Evolutionary conservation across 2,888 invertebrate species (phyloP).

Genomic region (Blastobasis adustella): DNA sequence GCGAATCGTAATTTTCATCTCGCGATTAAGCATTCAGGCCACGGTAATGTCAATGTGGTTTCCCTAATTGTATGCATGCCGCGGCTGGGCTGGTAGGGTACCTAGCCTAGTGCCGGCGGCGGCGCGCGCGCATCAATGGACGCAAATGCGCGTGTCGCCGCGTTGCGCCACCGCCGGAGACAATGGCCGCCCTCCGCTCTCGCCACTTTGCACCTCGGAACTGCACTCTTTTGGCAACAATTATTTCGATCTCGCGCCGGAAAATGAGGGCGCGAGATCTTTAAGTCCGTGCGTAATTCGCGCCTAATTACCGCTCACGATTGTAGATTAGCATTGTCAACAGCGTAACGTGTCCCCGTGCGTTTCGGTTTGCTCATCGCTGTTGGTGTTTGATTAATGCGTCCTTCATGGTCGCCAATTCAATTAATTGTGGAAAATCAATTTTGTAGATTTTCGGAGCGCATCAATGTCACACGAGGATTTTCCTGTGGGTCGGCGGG

Average conservation of each 20-base stretch:
- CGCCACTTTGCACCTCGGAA: constrained; percentile 43
- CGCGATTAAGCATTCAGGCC: constrained; percentile 64
- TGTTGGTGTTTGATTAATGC: constrained; percentile 4
- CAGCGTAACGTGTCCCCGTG: neutral
- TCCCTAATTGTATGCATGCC: constrained; percentile 33
- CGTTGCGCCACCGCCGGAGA: constrained; percentile 51
- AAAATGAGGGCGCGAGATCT: constrained; percentile 39
- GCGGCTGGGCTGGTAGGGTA: constrained; percentile 12
- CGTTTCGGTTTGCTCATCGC: constrained; percentile 1
- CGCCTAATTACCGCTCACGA: constrained; percentile 28
- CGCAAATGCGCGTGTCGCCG: constrained; percentile 66
- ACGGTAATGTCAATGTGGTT: constrained; percentile 46
- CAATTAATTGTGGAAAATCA: constrained; percentile 40
- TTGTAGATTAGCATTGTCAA: constrained; percentile 11
- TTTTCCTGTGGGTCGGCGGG: constrained; percentile 11
- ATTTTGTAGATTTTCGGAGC: constrained; percentile 38
- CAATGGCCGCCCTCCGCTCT: constrained; percentile 44
- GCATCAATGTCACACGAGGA: constrained; percentile 45
- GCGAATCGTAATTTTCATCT: constrained; percentile 57
- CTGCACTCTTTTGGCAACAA: constrained; percentile 49
- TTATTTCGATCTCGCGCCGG: constrained; percentile 43
- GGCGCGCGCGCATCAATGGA: constrained; percentile 53
- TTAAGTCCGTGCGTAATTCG: constrained; percentile 18
- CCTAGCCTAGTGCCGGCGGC: constrained; percentile 14
- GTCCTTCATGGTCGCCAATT: constrained; percentile 32